Evolutionary conservation across 2,888 invertebrate genomes (phyloP).

Genomic region (Drosophila tanythrix): DNA sequence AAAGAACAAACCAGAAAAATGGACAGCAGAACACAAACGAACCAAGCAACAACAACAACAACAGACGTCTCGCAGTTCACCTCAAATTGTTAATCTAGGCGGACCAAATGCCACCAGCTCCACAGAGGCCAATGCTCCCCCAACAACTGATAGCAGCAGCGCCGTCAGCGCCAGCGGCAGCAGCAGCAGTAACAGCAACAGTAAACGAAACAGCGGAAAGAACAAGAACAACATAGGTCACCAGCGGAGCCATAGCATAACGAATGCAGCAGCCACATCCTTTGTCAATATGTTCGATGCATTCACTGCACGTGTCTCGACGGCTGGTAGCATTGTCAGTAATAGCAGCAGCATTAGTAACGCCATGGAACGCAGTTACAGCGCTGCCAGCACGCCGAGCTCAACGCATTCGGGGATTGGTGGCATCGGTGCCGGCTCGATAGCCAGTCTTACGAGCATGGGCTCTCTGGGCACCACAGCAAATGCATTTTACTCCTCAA

Average conservation of each 20-base stretch:
- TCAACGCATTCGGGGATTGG: conserved; percentile 68
- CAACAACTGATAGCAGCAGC: conserved; percentile 21
- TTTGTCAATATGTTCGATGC: conserved; percentile 83
- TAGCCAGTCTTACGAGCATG: conserved; percentile 80
- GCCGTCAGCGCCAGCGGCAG: neutral
- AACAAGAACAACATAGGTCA: conserved; percentile 58
- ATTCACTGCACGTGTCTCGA: conserved; percentile 82
- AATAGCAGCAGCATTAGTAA: conserved; percentile 47
- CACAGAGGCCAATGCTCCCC: conserved; percentile 27
- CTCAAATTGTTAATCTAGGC: conserved; percentile 57
- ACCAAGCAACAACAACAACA: conserved; percentile 50
- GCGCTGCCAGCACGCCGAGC: conserved; percentile 79
- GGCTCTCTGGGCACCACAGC: conserved; percentile 80
- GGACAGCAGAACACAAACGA: conserved; percentile 54
- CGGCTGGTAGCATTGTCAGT: conserved; percentile 77
- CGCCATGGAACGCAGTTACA: conserved; percentile 68
- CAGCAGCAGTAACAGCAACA: conserved; percentile 7
- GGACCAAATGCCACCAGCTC: conserved; percentile 63
- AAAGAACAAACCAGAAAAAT: conserved; percentile 35
- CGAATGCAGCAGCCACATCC: conserved; percentile 75
- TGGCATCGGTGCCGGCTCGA: conserved; percentile 68
- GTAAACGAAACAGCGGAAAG: conserved; percentile 46
- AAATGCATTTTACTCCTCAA: conserved; percentile 82
- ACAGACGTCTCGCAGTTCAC: conserved; percentile 60
- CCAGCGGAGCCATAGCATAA: conserved; percentile 78